These are phyloP conservation scores for Recurvirostra avosetta DNA, from an alignment of 2,113 vertebrate species.

Conservation along the genomic window DNA sequence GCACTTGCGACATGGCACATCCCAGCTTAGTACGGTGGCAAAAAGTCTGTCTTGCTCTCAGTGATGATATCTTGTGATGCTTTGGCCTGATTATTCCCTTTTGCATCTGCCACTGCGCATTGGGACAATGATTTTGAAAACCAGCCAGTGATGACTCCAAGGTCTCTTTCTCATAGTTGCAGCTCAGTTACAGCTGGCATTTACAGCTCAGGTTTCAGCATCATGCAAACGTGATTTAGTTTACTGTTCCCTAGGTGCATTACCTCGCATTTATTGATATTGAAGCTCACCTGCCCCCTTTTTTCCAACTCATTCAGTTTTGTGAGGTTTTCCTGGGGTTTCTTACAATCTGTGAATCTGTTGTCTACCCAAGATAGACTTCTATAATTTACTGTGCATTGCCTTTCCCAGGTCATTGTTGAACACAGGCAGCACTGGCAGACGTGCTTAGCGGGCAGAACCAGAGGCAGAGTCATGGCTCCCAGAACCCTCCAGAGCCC, in stretches of 20 bases:
- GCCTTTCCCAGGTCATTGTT: background rate
- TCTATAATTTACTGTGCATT: background rate
- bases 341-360: background rate
- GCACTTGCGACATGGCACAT: background rate
- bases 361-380: background rate
- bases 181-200: background rate
- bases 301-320: background rate
- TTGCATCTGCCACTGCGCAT: background rate
- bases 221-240: background rate
- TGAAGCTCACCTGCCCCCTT: background rate
- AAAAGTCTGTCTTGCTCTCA: background rate
- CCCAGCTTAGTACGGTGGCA: background rate
- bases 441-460: background rate
- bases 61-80: background rate
- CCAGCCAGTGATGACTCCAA: background rate
- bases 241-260: background rate
- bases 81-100: background rate
- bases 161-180: background rate
- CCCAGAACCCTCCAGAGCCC: background rate
- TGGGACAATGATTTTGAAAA: background rate
- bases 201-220: background rate
- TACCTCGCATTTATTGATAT: background rate
- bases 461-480: background rate
- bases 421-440: background rate
- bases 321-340: background rate